Base-by-base conservation (phyloP, 2,797 vertebrate genomes). In the Bradypus variegatus region DNA sequence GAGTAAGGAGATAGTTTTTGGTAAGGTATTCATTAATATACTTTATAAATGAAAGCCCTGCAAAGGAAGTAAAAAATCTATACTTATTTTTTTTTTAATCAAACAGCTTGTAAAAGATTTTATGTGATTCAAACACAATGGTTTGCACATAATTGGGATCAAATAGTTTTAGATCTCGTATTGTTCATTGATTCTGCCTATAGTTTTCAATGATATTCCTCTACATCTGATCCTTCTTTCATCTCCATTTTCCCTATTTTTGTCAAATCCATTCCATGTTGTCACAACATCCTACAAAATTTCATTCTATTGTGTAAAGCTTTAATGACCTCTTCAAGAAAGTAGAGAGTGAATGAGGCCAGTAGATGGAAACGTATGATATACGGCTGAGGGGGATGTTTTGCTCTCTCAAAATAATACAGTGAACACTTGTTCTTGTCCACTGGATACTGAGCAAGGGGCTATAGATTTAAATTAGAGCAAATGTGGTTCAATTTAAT, bases 191-290 rank as follows among this genome's bases (percentile, higher is more conserved):
- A 70, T 75, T 85, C n/a, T 9, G 60, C 4, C 9, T 75, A 23
- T 8, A 58, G 16, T 27, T 90, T 93, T 94, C 69, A 88, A 50
- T 85, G 53, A 10, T 9, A 53, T 65, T 65, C 23, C 48, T 58
- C 3, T 81, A 4, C 60, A 29, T 64, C 12, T 23, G 21, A 50
- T 33, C 4, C 13, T 58, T 76, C 14, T n/a, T 11, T 75, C 53
- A 41, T 60, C 29, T 92, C 23, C 88, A n/a, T 36, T 31, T 25
- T 86, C 69, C 33, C 36, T 88, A 75, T 89, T 95, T 95, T 89
- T 87, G 90, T 73, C 33, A 55, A 41, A 38, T 50, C 27, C 9
- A 81, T 81, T 84, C 31, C 85, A 5, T 86, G 1, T n/a, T 72
- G 27, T 82, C 86, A 85, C 76, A 89, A 25, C 45, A 67, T 90